phyloP scores from a whole-genome alignment of 2,888 invertebrate species.

The Penaeus monodon region DNA sequence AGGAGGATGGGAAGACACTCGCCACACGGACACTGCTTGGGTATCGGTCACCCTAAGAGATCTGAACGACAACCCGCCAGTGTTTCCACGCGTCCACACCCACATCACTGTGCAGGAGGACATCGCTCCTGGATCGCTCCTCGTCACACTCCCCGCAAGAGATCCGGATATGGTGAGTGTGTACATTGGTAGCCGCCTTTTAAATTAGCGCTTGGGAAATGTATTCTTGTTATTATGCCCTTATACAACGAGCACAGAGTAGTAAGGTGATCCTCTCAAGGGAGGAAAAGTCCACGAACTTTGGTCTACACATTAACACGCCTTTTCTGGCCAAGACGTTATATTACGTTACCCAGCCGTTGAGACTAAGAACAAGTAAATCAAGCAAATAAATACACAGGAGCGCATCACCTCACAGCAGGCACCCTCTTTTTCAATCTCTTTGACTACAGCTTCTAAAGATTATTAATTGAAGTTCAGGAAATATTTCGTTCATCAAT shows the following conservation, averaged over 20 bases:
- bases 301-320: no score
- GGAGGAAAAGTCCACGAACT: no score
- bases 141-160: constrained; percentile 17
- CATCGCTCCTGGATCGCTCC: constrained; percentile 9
- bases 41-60: constrained; percentile 35
- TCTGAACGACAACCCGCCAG: constrained; percentile 57
- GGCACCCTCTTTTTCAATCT: no score
- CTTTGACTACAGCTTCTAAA: no score
- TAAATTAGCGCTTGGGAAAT: not conserved
- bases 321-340: no score
- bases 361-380: no score
- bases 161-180: constrained; percentile 42
- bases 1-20: constrained; percentile 32
- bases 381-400: no score
- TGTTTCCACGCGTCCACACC: constrained; percentile 21
- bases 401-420: no score
- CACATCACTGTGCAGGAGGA: constrained; percentile 33
- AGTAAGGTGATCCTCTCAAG: no score
- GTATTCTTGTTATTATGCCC: not conserved
- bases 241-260: not conserved
- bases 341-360: no score
- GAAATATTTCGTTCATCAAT: no score
- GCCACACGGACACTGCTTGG: constrained; percentile 39
- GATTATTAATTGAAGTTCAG: no score
- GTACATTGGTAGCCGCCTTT: not conserved